Conservation (phyloP, 1,140 invertebrate genomes). For the Marisa cornuarietis region DNA sequence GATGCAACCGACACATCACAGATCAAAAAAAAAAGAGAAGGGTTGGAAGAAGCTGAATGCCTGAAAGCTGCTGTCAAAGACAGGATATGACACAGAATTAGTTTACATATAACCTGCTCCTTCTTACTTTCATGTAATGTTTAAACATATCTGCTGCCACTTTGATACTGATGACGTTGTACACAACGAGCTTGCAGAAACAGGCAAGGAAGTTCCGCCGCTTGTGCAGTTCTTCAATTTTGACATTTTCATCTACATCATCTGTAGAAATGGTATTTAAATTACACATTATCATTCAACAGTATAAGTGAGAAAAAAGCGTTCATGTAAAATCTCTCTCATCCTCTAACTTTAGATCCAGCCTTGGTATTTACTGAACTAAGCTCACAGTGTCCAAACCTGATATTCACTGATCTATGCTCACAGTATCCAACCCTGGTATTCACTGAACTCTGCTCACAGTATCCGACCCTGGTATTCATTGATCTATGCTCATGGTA, state of each 20-base stretch:
- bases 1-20: too few species aligned
- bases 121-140: conserved; percentile 90
- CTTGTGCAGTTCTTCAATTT: conserved; percentile 96
- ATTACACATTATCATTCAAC: neutral
- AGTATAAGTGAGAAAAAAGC: neutral
- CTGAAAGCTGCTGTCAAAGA: too few species aligned
- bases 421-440: too few species aligned
- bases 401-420: too few species aligned
- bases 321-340: neutral
- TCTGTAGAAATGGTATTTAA: conserved; percentile 49
- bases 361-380: too few species aligned
- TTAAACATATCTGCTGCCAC: conserved; percentile 95
- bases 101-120: too few species aligned
- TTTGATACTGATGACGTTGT: conserved; percentile 93
- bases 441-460: neutral
- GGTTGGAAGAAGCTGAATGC: too few species aligned
- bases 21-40: too few species aligned
- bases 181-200: conserved; percentile 97
- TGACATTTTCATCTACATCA: conserved; percentile 85
- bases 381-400: neutral
- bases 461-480: neutral
- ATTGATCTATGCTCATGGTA: too few species aligned
- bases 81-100: too few species aligned
- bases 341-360: neutral
- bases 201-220: conserved; percentile 93